A percentile compares a stretch with the other conserved stretches of the same genome.
These are phyloP conservation scores for Sphinx pinastri DNA, from an alignment of 2,888 invertebrate species.

Conservation along the genomic window DNA sequence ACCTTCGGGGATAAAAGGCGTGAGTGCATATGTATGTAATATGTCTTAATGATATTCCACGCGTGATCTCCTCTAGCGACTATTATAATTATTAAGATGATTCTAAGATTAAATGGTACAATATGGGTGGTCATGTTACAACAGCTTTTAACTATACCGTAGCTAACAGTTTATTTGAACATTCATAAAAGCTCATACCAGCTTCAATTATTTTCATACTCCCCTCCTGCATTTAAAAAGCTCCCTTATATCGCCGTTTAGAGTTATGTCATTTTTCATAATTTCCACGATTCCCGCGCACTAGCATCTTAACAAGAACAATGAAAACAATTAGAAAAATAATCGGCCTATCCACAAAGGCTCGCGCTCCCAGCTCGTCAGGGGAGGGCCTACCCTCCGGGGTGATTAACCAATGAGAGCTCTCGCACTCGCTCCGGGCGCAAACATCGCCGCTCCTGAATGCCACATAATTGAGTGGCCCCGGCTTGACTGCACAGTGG, in stretches of 20 bases:
- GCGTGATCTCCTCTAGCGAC: too few relatives aligned
- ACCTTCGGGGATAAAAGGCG: too few relatives aligned
- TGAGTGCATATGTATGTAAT: too few relatives aligned
- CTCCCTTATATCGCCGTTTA: background rate
- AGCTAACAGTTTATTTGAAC: too few relatives aligned
- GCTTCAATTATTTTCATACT: too few relatives aligned
- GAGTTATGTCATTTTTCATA: background rate
- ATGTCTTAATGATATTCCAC: too few relatives aligned
- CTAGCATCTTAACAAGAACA: background rate
- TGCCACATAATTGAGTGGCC: constrained; percentile 77
- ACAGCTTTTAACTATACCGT: too few relatives aligned
- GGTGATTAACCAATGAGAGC: constrained; percentile 67
- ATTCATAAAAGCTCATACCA: too few relatives aligned
- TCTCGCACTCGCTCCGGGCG: constrained; percentile 61
- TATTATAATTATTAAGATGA: too few relatives aligned
- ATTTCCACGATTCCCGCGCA: background rate
- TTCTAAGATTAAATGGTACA: too few relatives aligned
- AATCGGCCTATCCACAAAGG: constrained; percentile 48
- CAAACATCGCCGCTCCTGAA: constrained; percentile 72
- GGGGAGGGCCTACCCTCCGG: constrained; percentile 29
- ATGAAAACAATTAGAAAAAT: constrained; percentile 33
- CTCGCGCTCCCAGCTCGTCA: constrained; percentile 26
- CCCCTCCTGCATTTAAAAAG: background rate
- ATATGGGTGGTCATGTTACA: too few relatives aligned
- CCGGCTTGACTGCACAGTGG: constrained; percentile 46